These are phyloP conservation scores for Muscina levida DNA, from an alignment of 2,888 invertebrate species.

Conservation along the genomic window DNA sequence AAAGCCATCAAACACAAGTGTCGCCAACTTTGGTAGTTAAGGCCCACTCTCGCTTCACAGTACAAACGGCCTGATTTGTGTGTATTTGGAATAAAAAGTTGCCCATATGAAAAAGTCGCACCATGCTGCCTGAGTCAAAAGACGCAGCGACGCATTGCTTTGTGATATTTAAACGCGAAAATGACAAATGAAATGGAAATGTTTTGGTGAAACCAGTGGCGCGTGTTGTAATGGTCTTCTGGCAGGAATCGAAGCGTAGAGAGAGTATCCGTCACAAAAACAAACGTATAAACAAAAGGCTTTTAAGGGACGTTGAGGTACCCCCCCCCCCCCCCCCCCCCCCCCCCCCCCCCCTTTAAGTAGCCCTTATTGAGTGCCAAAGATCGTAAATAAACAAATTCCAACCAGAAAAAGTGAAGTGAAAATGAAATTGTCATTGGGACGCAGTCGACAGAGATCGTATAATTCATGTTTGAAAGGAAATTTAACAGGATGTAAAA, in stretches of 20 bases:
- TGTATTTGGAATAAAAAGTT: too few species aligned
- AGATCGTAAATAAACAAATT: not conserved
- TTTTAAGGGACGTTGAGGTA: not conserved
- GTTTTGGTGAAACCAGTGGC: not conserved
- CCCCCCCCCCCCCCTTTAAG: not conserved
- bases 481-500: slow-evolving; percentile 37
- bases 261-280: too few species aligned
- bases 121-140: too few species aligned
- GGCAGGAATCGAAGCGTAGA: too few species aligned
- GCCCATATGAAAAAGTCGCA: too few species aligned
- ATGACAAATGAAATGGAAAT: slow-evolving; percentile 39
- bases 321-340: too few species aligned
- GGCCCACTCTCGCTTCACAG: not conserved
- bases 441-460: not conserved
- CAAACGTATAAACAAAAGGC: too few species aligned
- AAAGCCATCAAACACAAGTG: not conserved
- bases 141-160: slow-evolving; percentile 23
- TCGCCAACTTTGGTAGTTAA: not conserved
- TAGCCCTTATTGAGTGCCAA: not conserved
- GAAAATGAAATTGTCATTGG: not conserved
- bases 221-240: not conserved
- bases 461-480: not conserved
- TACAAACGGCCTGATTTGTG: too few species aligned
- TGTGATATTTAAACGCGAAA: slow-evolving; percentile 31
- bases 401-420: not conserved